phyloP scores from a whole-genome alignment of 2,113 vertebrate genomes.

The Nyctibius bracteatus region DNA sequence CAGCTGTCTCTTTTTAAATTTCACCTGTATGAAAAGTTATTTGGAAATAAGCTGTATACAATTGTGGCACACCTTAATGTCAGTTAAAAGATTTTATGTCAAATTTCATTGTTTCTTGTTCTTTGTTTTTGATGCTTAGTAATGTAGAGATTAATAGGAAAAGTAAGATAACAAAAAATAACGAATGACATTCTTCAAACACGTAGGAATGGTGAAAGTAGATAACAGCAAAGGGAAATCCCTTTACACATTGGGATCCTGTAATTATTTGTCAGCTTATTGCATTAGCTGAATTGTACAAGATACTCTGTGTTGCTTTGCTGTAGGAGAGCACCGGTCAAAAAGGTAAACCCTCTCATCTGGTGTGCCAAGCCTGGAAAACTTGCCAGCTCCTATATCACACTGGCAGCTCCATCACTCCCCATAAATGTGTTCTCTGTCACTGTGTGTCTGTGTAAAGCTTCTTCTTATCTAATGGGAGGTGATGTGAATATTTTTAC shows the following conservation, averaged over 20 bases:
- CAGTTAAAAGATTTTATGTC: not conserved
- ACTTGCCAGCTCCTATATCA: not conserved
- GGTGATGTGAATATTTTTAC: not conserved
- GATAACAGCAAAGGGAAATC: not conserved
- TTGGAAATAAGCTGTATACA: not conserved
- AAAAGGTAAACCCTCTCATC: not conserved
- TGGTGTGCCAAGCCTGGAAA: not conserved
- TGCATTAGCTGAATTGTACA: not conserved
- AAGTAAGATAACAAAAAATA: not conserved
- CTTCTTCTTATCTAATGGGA: constrained; percentile 16
- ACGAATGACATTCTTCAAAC: not conserved
- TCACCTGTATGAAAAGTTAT: constrained; percentile 44
- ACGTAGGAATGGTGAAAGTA: not conserved
- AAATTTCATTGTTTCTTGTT: not conserved
- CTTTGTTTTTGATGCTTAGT: not conserved
- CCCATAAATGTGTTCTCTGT: not conserved
- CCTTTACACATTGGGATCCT: not conserved
- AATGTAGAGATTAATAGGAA: not conserved
- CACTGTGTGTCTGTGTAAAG: constrained; percentile 7
- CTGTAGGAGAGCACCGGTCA: not conserved
- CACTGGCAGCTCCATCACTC: not conserved
- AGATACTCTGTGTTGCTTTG: not conserved
- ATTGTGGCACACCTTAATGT: not conserved
- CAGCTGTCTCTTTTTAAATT: constrained; percentile 9
- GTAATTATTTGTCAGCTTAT: not conserved